Percentiles rank a stretch among this genome's conserved stretches.
phyloP scores from a whole-genome alignment of 2,797 vertebrate species.

The Mareca strepera region DNA sequence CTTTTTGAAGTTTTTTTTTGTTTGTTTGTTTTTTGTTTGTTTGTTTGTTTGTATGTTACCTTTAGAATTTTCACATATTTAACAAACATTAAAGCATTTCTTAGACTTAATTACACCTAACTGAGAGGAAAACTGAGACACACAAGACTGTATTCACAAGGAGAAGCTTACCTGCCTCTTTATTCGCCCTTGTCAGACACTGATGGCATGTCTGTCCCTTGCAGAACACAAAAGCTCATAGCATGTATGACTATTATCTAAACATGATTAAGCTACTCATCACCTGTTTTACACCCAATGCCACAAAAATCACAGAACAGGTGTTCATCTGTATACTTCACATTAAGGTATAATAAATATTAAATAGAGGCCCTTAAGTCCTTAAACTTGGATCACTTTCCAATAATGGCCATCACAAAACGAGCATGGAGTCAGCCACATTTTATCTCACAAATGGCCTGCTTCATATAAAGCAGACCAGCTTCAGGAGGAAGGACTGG shows the following conservation, averaged over 20 bases:
- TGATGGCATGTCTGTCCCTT: neutral
- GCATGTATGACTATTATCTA: fast-evolving
- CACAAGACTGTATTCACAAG: neutral
- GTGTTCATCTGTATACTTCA: neutral
- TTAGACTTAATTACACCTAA: neutral
- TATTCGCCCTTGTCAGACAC: neutral
- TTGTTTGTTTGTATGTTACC: neutral
- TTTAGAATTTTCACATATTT: neutral
- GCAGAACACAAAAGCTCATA: neutral
- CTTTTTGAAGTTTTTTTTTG: neutral
- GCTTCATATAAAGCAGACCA: neutral
- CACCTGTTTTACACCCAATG: neutral
- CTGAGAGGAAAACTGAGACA: neutral
- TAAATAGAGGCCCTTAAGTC: neutral
- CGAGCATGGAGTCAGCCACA: neutral
- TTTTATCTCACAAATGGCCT: neutral
- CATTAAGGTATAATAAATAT: neutral
- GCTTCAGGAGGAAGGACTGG: neutral
- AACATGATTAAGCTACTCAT: neutral
- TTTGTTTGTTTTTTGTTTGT: no score
- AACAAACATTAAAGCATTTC: neutral
- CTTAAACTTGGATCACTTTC: neutral
- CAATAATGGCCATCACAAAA: neutral
- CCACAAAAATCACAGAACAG: neutral
- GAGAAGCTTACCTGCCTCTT: neutral